These are phyloP conservation scores for Lampropteryx suffumata DNA, from an alignment of 2,888 invertebrate genomes.

Conservation along the genomic window DNA sequence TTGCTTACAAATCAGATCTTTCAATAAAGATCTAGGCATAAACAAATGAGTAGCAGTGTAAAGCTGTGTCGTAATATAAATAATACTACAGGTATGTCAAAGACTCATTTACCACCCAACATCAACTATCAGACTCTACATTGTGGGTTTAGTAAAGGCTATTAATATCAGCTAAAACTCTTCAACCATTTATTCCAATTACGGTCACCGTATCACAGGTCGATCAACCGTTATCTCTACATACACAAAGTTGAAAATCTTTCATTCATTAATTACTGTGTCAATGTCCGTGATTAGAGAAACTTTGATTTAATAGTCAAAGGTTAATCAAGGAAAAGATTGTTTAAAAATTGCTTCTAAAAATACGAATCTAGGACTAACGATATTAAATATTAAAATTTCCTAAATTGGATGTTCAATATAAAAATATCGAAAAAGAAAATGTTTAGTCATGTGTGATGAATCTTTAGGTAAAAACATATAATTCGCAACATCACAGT, in stretches of 20 bases:
- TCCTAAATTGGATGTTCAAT: neutral
- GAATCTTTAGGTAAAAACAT: too few species aligned
- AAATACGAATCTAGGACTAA: conserved; percentile 6
- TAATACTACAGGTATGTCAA: conserved; percentile 38
- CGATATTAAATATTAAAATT: neutral
- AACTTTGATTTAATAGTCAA: conserved; percentile 16
- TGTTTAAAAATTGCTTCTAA: conserved; percentile 9
- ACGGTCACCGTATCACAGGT: conserved; percentile 53
- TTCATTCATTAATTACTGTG: conserved; percentile 72
- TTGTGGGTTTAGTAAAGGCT: conserved; percentile 43
- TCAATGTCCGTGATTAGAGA: conserved; percentile 22
- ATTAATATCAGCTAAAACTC: conserved; percentile 59
- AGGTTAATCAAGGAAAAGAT: conserved; percentile 23
- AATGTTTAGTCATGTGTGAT: too few species aligned
- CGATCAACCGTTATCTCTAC: conserved; percentile 67
- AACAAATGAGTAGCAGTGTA: conserved; percentile 61
- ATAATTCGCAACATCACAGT: too few species aligned
- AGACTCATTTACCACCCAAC: conserved; percentile 52
- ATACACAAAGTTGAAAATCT: conserved; percentile 70
- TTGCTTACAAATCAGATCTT: conserved; percentile 56
- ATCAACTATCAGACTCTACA: conserved; percentile 37
- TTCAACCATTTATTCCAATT: conserved; percentile 74
- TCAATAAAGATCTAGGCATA: conserved; percentile 52
- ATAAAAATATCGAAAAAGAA: too few species aligned
- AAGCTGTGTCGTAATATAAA: conserved; percentile 30